A percentile compares a stretch with the other conserved stretches of the same genome.
Evolutionary conservation across 2,113 vertebrate genomes (phyloP).

Genomic region (Nannobrachium achirus): DNA sequence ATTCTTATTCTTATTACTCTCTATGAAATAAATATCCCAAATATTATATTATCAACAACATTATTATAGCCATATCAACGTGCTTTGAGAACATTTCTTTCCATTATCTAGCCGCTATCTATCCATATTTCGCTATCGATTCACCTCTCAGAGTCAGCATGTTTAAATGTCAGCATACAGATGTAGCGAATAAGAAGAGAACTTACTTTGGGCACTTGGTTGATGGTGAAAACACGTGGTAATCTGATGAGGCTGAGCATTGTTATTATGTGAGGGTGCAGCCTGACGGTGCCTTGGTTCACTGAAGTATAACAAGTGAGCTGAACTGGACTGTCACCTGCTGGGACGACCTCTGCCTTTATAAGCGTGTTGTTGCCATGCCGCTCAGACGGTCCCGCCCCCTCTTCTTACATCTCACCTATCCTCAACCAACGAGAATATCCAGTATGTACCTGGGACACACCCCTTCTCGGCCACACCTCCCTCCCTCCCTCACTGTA

Average conservation of each 20-base stretch:
- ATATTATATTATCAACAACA: too few relatives aligned
- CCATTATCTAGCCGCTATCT: too few relatives aligned
- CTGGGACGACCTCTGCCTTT: constrained; percentile 39
- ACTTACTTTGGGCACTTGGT: constrained; percentile 93
- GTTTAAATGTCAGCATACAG: background rate
- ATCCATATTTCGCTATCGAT: too few relatives aligned
- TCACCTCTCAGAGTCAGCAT: too few relatives aligned
- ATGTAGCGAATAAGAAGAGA: background rate
- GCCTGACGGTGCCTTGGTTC: constrained; percentile 10
- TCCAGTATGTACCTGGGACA: constrained; percentile 51
- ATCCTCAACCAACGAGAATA: constrained; percentile 53
- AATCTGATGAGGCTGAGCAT: constrained; percentile 86
- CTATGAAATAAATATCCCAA: too few relatives aligned
- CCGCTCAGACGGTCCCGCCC: constrained; percentile 41
- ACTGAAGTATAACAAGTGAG: background rate
- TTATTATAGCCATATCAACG: too few relatives aligned
- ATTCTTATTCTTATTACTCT: too few relatives aligned
- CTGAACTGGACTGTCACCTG: constrained; percentile 16
- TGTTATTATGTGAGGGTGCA: constrained; percentile 28
- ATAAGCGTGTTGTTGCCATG: constrained; percentile 60
- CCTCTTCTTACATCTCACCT: constrained; percentile 32
- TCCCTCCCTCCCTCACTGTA: too few relatives aligned
- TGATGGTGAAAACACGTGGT: constrained; percentile 83
- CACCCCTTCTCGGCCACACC: constrained; percentile 26
- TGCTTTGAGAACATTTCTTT: background rate